Conservation (phyloP, 2,797 vertebrate genomes). For the Phataginus tricuspis region DNA sequence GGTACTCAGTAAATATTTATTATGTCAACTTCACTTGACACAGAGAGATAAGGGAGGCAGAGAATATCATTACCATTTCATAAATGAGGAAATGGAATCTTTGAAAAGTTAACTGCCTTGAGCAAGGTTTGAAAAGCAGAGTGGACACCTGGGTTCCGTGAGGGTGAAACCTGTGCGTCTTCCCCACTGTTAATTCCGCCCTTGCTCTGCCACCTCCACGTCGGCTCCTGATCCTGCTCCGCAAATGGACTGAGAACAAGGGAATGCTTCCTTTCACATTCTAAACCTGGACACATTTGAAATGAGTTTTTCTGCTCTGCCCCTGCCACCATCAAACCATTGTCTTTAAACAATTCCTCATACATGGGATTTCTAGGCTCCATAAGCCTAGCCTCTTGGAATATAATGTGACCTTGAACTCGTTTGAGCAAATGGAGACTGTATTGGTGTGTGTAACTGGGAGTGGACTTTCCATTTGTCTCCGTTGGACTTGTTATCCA, state of each 20-base stretch:
- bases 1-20: background rate
- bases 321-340: background rate
- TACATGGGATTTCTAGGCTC: background rate
- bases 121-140: background rate
- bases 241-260: background rate
- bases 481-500: background rate
- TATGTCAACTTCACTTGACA: background rate
- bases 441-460: background rate
- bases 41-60: background rate
- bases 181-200: accelerated
- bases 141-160: background rate
- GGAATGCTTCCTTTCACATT: background rate
- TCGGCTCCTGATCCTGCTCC: background rate
- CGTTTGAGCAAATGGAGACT: background rate
- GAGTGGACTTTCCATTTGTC: background rate
- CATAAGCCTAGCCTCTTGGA: background rate
- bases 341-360: background rate
- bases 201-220: background rate
- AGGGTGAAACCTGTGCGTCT: background rate
- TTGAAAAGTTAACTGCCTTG: background rate
- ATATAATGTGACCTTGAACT: background rate
- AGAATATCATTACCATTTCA: background rate
- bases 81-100: background rate
- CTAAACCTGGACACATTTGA: background rate
- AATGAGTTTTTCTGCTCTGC: background rate